These are phyloP conservation scores for Cyaniris semiargus DNA, from an alignment of 2,888 invertebrate genomes.

Conservation along the genomic window DNA sequence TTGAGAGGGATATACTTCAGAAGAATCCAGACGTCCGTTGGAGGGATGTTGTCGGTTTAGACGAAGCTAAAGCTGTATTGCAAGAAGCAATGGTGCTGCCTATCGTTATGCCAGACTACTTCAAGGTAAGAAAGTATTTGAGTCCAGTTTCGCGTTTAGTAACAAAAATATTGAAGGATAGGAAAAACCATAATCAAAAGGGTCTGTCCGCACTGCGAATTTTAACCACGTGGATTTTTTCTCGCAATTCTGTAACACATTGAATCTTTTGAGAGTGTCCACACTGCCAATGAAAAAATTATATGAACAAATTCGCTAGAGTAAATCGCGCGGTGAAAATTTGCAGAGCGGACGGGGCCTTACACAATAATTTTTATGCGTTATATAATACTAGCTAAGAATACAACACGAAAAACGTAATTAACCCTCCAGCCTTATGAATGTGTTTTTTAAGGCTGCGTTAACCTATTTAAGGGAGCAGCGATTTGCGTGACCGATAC, in stretches of 20 bases:
- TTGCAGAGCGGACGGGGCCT: too few species aligned
- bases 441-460: not conserved
- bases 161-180: too few species aligned
- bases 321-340: too few species aligned
- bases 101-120: conserved; percentile 92
- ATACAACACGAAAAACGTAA: not conserved
- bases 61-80: conserved; percentile 87
- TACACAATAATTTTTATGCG: not conserved
- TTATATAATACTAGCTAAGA: not conserved
- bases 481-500: conserved; percentile 43
- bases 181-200: not conserved
- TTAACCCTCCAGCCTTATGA: not conserved
- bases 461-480: conserved; percentile 2
- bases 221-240: too few species aligned
- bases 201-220: too few species aligned
- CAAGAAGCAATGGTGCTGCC: conserved; percentile 94
- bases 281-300: too few species aligned
- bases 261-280: too few species aligned
- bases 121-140: conserved; percentile 78
- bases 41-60: conserved; percentile 87
- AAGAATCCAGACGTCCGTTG: conserved; percentile 91
- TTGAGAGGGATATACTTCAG: conserved; percentile 92
- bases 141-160: too few species aligned
- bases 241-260: too few species aligned
- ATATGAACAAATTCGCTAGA: too few species aligned